phyloP scores from a whole-genome alignment of 2,888 invertebrate genomes.

The Heteromurus nitidus region DNA sequence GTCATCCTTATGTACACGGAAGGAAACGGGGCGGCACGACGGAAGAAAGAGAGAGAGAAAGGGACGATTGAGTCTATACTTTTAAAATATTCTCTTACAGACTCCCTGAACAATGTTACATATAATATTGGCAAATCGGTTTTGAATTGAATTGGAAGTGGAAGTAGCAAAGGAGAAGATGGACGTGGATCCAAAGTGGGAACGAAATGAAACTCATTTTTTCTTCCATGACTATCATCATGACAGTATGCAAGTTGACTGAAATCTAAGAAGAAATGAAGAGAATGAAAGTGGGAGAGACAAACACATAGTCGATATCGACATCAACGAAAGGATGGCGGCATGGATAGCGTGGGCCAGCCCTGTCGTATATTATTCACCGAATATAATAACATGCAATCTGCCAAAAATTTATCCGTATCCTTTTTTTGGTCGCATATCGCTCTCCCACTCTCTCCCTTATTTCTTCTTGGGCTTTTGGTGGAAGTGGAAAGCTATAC shows the following conservation, averaged over 20 bases:
- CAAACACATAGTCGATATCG: no score
- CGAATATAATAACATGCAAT: conserved; percentile 12
- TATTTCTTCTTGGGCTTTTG: no score
- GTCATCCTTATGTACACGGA: no score
- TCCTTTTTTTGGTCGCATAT: conserved; percentile 16
- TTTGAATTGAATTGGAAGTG: conserved; percentile 12
- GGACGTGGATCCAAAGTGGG: conserved; percentile 1
- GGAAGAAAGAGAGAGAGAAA: no score
- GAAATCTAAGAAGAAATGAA: conserved; percentile 6
- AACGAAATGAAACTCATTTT: conserved; percentile 21
- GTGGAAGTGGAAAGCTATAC: no score
- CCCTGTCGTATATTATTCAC: not conserved
- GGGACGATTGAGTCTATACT: no score
- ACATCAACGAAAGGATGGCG: no score
- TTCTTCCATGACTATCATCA: conserved; percentile 9
- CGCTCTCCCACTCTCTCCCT: not conserved
- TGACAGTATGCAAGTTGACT: conserved; percentile 12
- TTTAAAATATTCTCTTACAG: no score
- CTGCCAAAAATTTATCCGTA: conserved; percentile 8
- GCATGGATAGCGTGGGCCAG: no score
- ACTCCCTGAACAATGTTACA: conserved; percentile 2
- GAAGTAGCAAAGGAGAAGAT: conserved; percentile 10
- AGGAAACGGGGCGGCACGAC: no score
- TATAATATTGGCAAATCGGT: conserved; percentile 19
- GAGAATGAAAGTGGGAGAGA: no score